phyloP scores from a whole-genome alignment of 1,140 invertebrate species.

The Lethocerus indicus region DNA sequence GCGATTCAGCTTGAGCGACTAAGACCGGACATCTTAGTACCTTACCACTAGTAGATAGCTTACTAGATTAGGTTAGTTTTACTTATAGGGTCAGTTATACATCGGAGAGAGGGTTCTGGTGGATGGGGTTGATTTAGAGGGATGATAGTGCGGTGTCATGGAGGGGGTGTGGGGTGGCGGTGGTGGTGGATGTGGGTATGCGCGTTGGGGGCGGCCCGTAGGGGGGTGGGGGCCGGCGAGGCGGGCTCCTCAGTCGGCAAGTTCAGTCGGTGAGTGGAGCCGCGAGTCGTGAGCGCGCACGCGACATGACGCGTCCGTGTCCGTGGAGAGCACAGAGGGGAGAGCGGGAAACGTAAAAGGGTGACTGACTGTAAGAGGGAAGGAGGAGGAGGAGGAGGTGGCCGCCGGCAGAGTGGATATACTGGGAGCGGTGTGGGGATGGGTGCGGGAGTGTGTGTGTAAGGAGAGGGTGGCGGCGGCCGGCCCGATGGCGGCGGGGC shows the following conservation, averaged over 20 bases:
- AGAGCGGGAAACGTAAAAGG: neutral
- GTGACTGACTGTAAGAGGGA: neutral
- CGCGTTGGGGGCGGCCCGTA: neutral
- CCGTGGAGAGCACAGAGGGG: neutral
- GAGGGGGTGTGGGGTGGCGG: neutral
- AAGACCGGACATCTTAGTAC: too few species aligned
- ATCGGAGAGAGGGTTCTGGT: neutral
- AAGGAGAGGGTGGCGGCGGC: neutral
- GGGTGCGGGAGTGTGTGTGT: neutral
- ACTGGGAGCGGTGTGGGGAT: neutral
- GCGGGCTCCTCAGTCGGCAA: neutral
- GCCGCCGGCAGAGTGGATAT: neutral
- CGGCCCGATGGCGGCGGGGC: slow-evolving; percentile 2
- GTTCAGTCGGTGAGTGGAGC: neutral
- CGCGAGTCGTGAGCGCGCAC: neutral
- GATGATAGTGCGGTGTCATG: neutral
- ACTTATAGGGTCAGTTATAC: too few species aligned
- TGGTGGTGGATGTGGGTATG: neutral
- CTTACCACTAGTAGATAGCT: too few species aligned
- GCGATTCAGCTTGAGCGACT: too few species aligned
- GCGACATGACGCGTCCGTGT: neutral
- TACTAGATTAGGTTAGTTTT: too few species aligned
- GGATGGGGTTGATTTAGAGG: neutral
- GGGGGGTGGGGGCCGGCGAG: neutral
- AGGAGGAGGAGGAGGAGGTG: neutral